Percentiles rank a stretch among this genome's conserved stretches.
These are phyloP conservation scores for Cervus canadensis DNA, from an alignment of 2,113 vertebrate genomes.

Conservation along the genomic window DNA sequence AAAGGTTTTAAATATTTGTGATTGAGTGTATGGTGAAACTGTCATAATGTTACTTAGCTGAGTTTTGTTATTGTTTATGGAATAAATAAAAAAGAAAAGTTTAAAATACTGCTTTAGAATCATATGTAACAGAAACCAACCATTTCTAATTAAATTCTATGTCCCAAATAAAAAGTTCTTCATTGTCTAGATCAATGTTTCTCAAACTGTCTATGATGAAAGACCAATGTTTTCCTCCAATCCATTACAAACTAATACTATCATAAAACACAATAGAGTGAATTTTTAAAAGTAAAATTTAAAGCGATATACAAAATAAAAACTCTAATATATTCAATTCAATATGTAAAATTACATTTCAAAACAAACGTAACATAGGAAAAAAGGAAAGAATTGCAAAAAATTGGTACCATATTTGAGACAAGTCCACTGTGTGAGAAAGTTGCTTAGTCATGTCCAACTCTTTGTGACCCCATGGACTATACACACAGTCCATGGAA, in stretches of 20 bases:
- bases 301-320: constrained; percentile 14
- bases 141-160: constrained; percentile 66
- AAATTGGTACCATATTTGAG: neutral
- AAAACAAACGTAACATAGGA: neutral
- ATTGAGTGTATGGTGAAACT: constrained; percentile 99
- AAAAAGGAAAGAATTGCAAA: constrained; percentile 33
- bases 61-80: constrained; percentile 99
- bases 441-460: neutral
- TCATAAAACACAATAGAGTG: constrained; percentile 21
- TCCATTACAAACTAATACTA: neutral
- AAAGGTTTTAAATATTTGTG: constrained; percentile 99
- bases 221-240: neutral
- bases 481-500: neutral
- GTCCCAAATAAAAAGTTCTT: constrained; percentile 61
- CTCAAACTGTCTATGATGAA: constrained; percentile 60
- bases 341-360: constrained; percentile 32
- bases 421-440: neutral
- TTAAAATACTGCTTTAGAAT: constrained; percentile 99
- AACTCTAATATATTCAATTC: constrained; percentile 4
- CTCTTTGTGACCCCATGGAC: neutral
- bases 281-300: constrained; percentile 9
- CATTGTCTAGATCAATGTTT: constrained; percentile 66
- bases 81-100: constrained; percentile 98
- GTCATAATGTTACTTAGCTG: constrained; percentile 99
- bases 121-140: constrained; percentile 86